These are phyloP conservation scores for Orycteropus afer DNA, from an alignment of 2,113 vertebrate genomes.

Conservation along the genomic window DNA sequence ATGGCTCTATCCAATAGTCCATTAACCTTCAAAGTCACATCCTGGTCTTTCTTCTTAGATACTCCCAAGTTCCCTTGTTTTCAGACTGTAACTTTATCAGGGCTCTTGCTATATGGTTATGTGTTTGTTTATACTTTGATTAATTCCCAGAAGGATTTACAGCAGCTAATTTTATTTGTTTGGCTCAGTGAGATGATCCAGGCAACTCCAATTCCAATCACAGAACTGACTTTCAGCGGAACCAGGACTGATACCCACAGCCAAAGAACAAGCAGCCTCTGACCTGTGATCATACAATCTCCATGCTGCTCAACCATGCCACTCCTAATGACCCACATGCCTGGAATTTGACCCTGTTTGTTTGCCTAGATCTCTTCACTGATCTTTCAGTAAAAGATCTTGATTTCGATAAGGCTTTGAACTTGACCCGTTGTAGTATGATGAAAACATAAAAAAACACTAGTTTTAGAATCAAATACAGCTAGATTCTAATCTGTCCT, in stretches of 20 bases:
- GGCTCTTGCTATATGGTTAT: neutral
- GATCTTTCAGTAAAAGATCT: neutral
- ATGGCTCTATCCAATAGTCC: neutral
- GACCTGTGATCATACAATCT: neutral
- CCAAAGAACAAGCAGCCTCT: neutral
- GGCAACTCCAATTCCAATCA: neutral
- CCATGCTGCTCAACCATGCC: neutral
- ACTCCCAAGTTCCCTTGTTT: neutral
- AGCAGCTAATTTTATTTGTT: neutral
- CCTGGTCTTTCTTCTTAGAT: neutral
- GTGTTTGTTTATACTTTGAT: neutral
- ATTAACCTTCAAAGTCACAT: neutral
- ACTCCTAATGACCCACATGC: neutral
- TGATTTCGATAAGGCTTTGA: neutral
- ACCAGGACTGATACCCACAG: neutral
- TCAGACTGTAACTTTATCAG: neutral
- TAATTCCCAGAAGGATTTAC: conserved; percentile 17
- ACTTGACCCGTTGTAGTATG: neutral
- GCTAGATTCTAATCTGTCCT: neutral
- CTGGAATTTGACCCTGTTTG: neutral
- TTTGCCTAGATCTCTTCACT: neutral
- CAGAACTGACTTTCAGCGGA: neutral
- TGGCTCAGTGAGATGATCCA: conserved; percentile 6
- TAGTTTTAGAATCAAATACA: neutral
- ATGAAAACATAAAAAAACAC: neutral